Conservation (phyloP, 1,140 invertebrate species). For the Reticulitermes speratus region DNA sequence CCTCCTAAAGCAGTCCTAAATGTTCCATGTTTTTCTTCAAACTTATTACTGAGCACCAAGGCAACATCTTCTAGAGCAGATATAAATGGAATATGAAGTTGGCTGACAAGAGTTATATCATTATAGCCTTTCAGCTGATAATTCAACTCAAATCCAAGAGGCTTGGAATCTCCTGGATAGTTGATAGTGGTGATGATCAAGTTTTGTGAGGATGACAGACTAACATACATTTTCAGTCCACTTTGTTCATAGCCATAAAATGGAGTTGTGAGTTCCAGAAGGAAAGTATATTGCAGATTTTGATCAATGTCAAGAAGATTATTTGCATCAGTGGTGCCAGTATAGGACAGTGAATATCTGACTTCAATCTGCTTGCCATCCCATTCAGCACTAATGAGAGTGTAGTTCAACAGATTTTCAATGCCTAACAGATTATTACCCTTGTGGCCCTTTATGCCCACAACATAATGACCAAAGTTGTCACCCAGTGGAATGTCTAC, state of each 20-base stretch:
- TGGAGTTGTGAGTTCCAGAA: not conserved
- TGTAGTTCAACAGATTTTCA: not conserved
- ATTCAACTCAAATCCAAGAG: constrained; percentile 18
- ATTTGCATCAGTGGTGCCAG: not conserved
- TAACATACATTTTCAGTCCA: not conserved
- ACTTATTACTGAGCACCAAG: constrained; percentile 16
- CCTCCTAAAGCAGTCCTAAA: not conserved
- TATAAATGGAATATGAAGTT: constrained; percentile 23
- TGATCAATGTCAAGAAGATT: not conserved
- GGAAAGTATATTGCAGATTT: not conserved
- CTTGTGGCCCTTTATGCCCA: not conserved
- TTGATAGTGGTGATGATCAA: not conserved
- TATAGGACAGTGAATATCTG: not conserved
- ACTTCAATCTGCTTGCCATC: not conserved
- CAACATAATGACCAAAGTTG: not conserved
- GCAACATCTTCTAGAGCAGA: not conserved
- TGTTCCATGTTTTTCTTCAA: not conserved
- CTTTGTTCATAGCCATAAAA: not conserved
- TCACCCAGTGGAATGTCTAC: not conserved
- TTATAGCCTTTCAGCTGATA: not conserved
- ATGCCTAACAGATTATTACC: not conserved
- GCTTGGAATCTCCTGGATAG: not conserved
- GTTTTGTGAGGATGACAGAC: not conserved
- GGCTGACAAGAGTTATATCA: constrained; percentile 24
- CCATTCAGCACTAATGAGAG: not conserved